Conservation (phyloP, 92 coral and sea anemone genomes). For the Ricordea florida region DNA sequence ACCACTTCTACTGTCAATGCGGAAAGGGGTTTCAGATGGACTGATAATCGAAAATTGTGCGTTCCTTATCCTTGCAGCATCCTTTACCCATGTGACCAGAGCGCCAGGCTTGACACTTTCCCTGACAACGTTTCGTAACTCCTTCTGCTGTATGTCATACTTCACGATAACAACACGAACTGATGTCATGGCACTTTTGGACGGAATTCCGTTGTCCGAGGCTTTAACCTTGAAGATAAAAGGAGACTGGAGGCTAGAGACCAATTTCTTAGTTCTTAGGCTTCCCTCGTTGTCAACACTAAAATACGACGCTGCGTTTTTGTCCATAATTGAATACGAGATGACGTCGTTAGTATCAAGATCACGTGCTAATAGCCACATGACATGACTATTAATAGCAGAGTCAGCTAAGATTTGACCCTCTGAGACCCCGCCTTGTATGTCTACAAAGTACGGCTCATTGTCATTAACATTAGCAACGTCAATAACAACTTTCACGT, state of each 20-base stretch:
- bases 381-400: slow-evolving; percentile 57
- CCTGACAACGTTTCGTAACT: slow-evolving; percentile 45
- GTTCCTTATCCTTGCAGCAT: slow-evolving; percentile 50
- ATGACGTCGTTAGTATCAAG: slow-evolving; percentile 71
- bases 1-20: slow-evolving; percentile 56
- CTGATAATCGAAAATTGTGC: slow-evolving; percentile 70
- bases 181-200: slow-evolving; percentile 42
- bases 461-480: slow-evolving; percentile 88
- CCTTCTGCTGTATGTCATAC: slow-evolving; percentile 69
- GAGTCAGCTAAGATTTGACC: slow-evolving; percentile 68
- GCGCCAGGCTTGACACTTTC: slow-evolving; percentile 61
- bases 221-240: slow-evolving; percentile 68
- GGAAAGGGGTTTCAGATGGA: slow-evolving; percentile 70
- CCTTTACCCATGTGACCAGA: slow-evolving; percentile 38
- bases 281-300: slow-evolving; percentile 50
- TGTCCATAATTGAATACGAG: slow-evolving; percentile 60
- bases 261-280: slow-evolving; percentile 49
- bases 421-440: slow-evolving; percentile 48
- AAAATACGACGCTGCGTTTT: slow-evolving; percentile 58
- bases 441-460: slow-evolving; percentile 61
- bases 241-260: slow-evolving; percentile 53
- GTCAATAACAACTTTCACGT: slow-evolving; percentile 57
- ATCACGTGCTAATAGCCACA: slow-evolving; percentile 68
- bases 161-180: slow-evolving; percentile 80
- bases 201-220: slow-evolving; percentile 76